Evolutionary conservation across 2,113 vertebrate genomes (phyloP).

Genomic region (Castor canadensis): DNA sequence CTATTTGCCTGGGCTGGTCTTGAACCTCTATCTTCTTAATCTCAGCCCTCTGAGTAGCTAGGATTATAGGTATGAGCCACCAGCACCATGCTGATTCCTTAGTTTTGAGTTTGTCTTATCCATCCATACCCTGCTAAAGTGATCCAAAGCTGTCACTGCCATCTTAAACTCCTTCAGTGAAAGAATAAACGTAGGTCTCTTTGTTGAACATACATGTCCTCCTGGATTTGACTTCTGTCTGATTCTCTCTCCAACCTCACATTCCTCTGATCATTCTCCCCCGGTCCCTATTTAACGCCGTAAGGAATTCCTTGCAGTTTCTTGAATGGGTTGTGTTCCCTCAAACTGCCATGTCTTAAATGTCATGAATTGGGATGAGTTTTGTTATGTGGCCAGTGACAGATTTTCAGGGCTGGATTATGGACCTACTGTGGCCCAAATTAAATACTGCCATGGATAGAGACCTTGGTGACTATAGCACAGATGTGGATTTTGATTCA

Average conservation of each 20-base stretch:
- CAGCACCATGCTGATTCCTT: no score
- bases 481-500: constrained; percentile 37
- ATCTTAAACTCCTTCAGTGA: background rate
- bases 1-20: no score
- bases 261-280: background rate
- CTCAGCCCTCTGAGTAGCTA: no score
- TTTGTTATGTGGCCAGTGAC: background rate
- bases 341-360: background rate
- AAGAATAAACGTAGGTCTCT: background rate
- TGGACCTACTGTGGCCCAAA: background rate
- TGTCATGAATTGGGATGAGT: background rate
- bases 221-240: background rate
- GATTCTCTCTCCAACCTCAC: background rate
- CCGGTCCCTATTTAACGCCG: background rate
- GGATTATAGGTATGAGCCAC: no score
- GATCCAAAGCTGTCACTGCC: background rate
- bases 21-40: no score
- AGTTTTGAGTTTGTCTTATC: background rate
- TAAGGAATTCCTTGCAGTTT: background rate
- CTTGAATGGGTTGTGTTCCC: background rate
- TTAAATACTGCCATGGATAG: background rate
- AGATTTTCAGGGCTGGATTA: constrained; percentile 14
- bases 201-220: background rate
- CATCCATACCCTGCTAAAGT: background rate
- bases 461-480: background rate